Percentiles rank a stretch among this genome's conserved stretches.
Conservation (phyloP, 2,797 vertebrate genomes). For the Trachurus trachurus region DNA sequence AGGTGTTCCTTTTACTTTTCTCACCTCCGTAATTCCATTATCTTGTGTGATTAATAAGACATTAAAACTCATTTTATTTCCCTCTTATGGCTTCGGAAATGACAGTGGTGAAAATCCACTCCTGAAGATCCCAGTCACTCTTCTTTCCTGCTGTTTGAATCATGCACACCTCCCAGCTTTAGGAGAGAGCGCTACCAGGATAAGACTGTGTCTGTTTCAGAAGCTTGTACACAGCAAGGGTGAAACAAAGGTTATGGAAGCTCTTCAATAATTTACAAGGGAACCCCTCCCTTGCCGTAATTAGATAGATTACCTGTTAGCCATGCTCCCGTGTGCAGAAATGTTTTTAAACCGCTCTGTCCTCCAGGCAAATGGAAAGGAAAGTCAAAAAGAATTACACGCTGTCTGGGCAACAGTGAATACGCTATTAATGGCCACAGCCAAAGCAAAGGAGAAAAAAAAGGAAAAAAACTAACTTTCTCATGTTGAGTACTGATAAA, state of each 20-base stretch:
- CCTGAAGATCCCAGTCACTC: slow-evolving; percentile 82
- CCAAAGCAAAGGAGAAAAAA: slow-evolving; percentile 48
- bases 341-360: slow-evolving; percentile 92
- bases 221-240: slow-evolving; percentile 88
- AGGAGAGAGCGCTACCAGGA: slow-evolving; percentile 90
- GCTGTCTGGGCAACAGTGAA: slow-evolving; percentile 89
- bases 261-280: slow-evolving; percentile 95
- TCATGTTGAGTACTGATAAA: slow-evolving; percentile 86
- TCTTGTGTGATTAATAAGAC: slow-evolving; percentile 32
- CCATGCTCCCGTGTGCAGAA: slow-evolving; percentile 91
- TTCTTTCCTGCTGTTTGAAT: slow-evolving; percentile 38
- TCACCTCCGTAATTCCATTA: slow-evolving; percentile 30
- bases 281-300: slow-evolving; percentile 93
- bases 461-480: slow-evolving; percentile 76
- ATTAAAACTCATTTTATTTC: slow-evolving; percentile 22
- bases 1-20: slow-evolving; percentile 28
- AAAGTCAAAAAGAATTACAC: slow-evolving; percentile 94
- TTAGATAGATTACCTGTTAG: slow-evolving; percentile 99
- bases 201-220: slow-evolving; percentile 87
- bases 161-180: slow-evolving; percentile 85
- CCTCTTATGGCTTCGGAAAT: slow-evolving; percentile 65
- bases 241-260: slow-evolving; percentile 95
- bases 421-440: slow-evolving; percentile 85
- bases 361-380: slow-evolving; percentile 95
- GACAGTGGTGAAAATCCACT: slow-evolving; percentile 32